Evolutionary conservation across 2,113 vertebrate species (phyloP).

Genomic region (Marcusenius ussheri): DNA sequence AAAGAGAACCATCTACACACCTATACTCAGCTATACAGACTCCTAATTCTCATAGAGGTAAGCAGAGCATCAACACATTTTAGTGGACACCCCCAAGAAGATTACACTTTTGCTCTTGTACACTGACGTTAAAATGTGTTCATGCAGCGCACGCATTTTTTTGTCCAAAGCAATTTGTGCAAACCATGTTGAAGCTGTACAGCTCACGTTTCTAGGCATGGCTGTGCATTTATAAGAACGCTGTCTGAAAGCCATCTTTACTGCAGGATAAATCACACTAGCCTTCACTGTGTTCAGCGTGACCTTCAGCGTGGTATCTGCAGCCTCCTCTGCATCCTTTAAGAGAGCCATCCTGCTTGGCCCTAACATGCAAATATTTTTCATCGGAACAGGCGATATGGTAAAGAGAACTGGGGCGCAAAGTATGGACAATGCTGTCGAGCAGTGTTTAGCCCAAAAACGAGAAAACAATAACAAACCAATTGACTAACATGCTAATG

Average conservation of each 20-base stretch:
- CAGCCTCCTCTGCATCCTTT: neutral
- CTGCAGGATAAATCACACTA: neutral
- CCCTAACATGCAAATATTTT: neutral
- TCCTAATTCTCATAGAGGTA: neutral
- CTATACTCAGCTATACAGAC: neutral
- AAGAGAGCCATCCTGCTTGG: neutral
- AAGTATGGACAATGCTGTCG: neutral
- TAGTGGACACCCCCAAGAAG: neutral
- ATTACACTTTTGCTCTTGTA: neutral
- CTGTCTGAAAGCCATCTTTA: neutral
- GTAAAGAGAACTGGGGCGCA: neutral
- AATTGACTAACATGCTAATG: neutral
- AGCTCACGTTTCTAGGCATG: neutral
- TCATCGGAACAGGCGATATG: neutral
- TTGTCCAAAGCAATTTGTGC: neutral
- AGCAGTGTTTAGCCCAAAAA: neutral
- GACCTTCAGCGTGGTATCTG: neutral
- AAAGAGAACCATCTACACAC: neutral
- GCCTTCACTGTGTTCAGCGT: neutral
- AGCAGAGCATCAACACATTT: neutral
- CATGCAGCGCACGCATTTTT: neutral
- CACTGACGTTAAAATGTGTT: neutral
- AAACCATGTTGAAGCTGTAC: neutral
- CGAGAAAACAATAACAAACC: neutral
- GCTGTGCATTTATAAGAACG: neutral